Percentiles rank a stretch among this genome's conserved stretches.
Conservation (phyloP, 2,888 invertebrate species). For the Gryllus longicercus region DNA sequence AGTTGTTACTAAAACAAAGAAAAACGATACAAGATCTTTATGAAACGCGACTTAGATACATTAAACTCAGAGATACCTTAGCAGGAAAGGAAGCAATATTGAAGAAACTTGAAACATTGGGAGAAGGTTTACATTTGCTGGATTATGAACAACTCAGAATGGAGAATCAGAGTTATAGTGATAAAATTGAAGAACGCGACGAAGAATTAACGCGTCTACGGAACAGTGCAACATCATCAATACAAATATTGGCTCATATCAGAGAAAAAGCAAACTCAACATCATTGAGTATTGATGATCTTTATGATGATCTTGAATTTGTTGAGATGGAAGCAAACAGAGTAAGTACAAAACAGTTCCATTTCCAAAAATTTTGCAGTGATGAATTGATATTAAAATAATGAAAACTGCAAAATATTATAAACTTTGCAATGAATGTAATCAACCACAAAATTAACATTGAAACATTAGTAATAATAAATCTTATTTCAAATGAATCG, state of each 20-base stretch:
- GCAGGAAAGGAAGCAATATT: conserved; percentile 41
- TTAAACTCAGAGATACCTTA: conserved; percentile 44
- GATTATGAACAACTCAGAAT: conserved; percentile 57
- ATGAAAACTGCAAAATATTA: too few relatives aligned
- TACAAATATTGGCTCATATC: conserved; percentile 53
- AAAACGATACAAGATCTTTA: conserved; percentile 42
- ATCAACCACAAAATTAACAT: neutral
- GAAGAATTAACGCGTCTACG: conserved; percentile 52
- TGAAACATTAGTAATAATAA: neutral
- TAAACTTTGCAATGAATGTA: neutral
- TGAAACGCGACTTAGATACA: conserved; percentile 43
- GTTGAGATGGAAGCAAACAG: neutral
- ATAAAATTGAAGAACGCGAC: conserved; percentile 57
- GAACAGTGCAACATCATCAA: conserved; percentile 50
- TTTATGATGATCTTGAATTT: neutral
- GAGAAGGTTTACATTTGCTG: conserved; percentile 51
- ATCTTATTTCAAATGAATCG: neutral
- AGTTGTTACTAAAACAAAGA: conserved; percentile 42
- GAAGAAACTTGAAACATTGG: conserved; percentile 25
- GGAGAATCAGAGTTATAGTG: conserved; percentile 53
- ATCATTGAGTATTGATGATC: conserved; percentile 32
- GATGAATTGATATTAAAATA: too few relatives aligned
- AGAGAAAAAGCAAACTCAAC: conserved; percentile 52
- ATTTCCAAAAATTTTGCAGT: too few relatives aligned
- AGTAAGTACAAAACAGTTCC: neutral